Conservation (phyloP, 2,888 invertebrate species). For the Tolmerus cingulatus region DNA sequence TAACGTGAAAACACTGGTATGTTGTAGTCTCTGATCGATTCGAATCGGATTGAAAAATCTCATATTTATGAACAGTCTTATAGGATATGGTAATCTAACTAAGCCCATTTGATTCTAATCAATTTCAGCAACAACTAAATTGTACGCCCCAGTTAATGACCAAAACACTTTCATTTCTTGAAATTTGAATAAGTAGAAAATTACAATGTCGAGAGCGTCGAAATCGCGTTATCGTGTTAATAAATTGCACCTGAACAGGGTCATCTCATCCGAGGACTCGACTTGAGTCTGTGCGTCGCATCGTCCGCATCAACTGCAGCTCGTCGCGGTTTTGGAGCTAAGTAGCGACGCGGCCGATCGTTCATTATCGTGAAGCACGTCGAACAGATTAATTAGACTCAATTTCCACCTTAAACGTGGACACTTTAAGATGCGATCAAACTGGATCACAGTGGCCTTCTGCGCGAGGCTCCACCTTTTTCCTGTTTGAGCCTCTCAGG, state of each 20-base stretch:
- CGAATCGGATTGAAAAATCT: too few species aligned
- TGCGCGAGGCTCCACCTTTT: constrained; percentile 19
- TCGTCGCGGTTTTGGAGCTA: not conserved
- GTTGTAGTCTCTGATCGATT: too few species aligned
- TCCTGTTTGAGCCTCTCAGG: constrained; percentile 3
- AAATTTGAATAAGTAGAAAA: not conserved
- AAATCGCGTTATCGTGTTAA: not conserved
- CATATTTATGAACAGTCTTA: too few species aligned
- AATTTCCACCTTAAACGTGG: constrained; percentile 12
- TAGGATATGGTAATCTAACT: too few species aligned
- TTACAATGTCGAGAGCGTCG: not conserved
- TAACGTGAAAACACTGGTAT: too few species aligned
- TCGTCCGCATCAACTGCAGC: not conserved
- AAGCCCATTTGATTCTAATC: not conserved
- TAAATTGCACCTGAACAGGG: not conserved
- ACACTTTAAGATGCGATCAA: constrained; percentile 31
- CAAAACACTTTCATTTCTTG: not conserved
- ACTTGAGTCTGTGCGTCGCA: not conserved
- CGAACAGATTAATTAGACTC: constrained; percentile 26
- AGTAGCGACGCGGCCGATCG: not conserved
- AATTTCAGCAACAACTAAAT: not conserved
- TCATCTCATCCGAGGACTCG: not conserved
- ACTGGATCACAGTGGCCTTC: not conserved
- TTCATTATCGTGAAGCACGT: not conserved
- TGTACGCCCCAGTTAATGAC: not conserved